A percentile compares a stretch with the other conserved stretches of the same genome.
phyloP scores from a whole-genome alignment of 2,113 vertebrate genomes.

The cat (Felis catus) region DNA sequence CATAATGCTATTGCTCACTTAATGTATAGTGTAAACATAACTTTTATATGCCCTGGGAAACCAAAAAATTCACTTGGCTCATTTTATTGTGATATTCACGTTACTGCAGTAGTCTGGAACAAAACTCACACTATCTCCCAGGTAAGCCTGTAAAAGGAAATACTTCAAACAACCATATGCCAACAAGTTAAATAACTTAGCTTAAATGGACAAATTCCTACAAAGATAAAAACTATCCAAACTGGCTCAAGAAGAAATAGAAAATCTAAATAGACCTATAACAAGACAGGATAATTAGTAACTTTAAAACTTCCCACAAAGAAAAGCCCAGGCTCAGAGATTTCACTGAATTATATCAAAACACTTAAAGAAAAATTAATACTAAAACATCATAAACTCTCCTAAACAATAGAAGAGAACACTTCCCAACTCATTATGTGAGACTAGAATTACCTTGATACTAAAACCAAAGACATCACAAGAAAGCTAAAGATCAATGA shows the following conservation, averaged over 20 bases:
- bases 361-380: slow-evolving; percentile 29
- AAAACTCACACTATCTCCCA: background rate
- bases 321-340: background rate
- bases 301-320: slow-evolving; percentile 1
- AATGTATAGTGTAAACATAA: background rate
- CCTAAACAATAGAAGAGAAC: background rate
- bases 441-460: background rate
- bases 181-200: background rate
- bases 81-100: background rate
- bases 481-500: slow-evolving; percentile 9
- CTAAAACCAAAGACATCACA: background rate
- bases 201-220: background rate
- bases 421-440: background rate
- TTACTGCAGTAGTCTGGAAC: background rate
- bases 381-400: background rate
- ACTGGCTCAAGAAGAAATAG: background rate
- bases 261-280: background rate
- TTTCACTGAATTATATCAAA: slow-evolving; percentile 28
- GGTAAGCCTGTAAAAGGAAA: background rate
- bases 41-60: background rate
- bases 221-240: background rate
- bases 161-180: background rate
- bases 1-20: background rate
- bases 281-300: background rate
- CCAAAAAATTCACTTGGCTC: background rate